Conservation (phyloP, 2,888 invertebrate species). For the Miltochrista miniata region DNA sequence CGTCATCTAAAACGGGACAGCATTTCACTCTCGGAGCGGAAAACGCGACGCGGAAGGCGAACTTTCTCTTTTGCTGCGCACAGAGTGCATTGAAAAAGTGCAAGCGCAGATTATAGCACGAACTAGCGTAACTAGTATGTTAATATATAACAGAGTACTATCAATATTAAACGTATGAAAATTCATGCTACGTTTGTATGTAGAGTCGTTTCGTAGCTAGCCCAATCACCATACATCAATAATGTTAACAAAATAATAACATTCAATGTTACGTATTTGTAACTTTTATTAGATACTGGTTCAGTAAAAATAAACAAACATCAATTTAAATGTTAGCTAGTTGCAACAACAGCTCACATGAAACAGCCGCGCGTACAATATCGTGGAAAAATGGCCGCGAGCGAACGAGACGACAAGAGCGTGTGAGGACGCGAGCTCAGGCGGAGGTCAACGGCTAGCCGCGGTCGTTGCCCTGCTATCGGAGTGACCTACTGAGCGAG, state of each 20-base stretch:
- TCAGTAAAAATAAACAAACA: constrained; percentile 51
- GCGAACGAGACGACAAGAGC: constrained; percentile 63
- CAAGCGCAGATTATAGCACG: constrained; percentile 54
- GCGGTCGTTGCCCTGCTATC: constrained; percentile 85
- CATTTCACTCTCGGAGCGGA: constrained; percentile 81
- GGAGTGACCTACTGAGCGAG: constrained; percentile 84
- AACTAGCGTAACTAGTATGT: constrained; percentile 32
- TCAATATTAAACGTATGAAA: no score
- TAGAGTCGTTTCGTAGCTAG: constrained; percentile 5
- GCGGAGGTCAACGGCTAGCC: constrained; percentile 85
- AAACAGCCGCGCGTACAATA: constrained; percentile 65
- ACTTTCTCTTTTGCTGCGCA: constrained; percentile 80
- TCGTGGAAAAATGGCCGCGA: constrained; percentile 63
- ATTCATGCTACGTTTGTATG: constrained; percentile 1
- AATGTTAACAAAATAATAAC: constrained; percentile 22
- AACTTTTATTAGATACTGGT: constrained; percentile 35
- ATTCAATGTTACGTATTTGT: constrained; percentile 20
- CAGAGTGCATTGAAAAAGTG: constrained; percentile 44
- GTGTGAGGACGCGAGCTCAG: constrained; percentile 76
- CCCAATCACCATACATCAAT: constrained; percentile 7
- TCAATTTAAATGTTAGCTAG: constrained; percentile 51
- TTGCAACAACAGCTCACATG: constrained; percentile 58
- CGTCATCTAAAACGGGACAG: constrained; percentile 79
- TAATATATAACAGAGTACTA: no score
- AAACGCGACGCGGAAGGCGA: constrained; percentile 80